These are phyloP conservation scores for Malachius bipustulatus DNA, from an alignment of 2,888 invertebrate species.

Conservation along the genomic window DNA sequence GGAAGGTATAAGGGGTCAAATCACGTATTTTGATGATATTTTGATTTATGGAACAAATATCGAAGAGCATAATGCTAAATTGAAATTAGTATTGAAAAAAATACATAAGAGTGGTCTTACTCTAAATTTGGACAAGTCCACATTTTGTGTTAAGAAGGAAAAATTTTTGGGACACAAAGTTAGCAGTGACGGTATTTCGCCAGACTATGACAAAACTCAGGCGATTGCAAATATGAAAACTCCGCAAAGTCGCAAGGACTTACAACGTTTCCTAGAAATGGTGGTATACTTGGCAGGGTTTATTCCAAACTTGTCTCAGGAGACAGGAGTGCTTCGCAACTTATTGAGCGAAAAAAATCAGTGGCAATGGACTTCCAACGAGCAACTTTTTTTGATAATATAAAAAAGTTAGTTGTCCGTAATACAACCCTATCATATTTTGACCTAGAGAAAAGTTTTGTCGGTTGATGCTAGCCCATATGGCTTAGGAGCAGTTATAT, in stretches of 20 bases:
- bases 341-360: neutral
- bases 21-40: neutral
- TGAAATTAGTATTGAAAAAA: neutral
- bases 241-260: neutral
- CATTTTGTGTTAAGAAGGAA: neutral
- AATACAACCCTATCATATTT: neutral
- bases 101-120: neutral
- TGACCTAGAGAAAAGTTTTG: neutral
- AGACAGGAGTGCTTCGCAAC: neutral
- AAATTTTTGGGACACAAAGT: neutral
- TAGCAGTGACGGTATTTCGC: neutral
- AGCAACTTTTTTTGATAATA: neutral
- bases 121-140: neutral
- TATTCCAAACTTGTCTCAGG: neutral
- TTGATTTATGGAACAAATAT: neutral
- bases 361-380: neutral
- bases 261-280: neutral
- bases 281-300: slow-evolving; percentile 1
- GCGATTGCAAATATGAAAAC: neutral
- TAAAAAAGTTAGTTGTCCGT: neutral
- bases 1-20: slow-evolving; percentile 1
- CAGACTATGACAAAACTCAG: neutral
- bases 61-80: neutral
- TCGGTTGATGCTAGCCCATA: neutral
- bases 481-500: neutral